A percentile compares a stretch with the other conserved stretches of the same genome.
phyloP scores from a whole-genome alignment of 30 jellyfish, hydroid and myxozoan species.

The Aurelia aurita complex sp. Pacific region DNA sequence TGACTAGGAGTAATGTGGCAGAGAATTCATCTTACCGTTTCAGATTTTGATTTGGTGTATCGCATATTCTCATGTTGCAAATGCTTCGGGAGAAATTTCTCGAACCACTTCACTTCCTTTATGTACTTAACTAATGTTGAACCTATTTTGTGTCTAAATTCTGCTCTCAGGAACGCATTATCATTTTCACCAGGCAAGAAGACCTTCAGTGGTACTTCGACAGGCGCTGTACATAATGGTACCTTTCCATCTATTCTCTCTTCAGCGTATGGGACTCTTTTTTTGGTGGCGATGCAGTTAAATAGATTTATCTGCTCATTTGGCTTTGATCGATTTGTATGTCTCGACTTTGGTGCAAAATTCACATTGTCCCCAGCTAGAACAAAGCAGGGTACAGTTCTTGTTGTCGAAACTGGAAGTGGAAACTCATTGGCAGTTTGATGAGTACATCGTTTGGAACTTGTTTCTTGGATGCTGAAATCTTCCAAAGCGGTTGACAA shows the following conservation, averaged over 20 bases:
- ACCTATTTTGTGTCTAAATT: conserved; percentile 4
- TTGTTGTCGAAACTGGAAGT: too few relatives aligned
- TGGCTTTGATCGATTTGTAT: not conserved
- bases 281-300: conserved; percentile 11
- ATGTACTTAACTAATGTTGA: not conserved
- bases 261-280: conserved; percentile 3
- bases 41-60: conserved; percentile 1
- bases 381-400: not conserved
- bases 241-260: not conserved
- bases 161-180: not conserved
- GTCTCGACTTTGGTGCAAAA: not conserved
- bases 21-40: conserved; percentile 1
- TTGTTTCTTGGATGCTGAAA: too few relatives aligned
- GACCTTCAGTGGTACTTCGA: not conserved
- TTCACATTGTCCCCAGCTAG: conserved; percentile 29
- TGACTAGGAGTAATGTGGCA: not conserved
- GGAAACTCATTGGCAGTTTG: too few relatives aligned
- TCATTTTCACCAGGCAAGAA: not conserved
- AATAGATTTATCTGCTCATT: conserved; percentile 4
- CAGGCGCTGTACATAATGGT: not conserved
- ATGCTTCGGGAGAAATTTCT: conserved; percentile 3
- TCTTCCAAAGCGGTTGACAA: too few relatives aligned
- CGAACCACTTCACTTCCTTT: conserved; percentile 3
- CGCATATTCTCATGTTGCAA: conserved; percentile 1
- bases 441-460: too few relatives aligned